Evolutionary conservation across 2,888 invertebrate genomes (phyloP).

Genomic region (Xestia xanthographa): DNA sequence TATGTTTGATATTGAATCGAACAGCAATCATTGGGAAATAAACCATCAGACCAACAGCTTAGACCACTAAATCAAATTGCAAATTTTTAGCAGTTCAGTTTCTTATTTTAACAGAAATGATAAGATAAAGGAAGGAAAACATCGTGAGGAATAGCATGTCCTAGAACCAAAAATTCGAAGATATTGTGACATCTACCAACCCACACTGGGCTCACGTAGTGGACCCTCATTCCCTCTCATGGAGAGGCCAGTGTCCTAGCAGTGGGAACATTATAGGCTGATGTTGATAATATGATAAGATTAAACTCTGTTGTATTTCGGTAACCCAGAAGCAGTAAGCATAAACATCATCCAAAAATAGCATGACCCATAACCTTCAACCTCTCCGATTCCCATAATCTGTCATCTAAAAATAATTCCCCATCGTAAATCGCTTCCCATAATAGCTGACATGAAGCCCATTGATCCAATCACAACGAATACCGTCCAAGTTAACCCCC

Average conservation of each 20-base stretch:
- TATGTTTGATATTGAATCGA: too few species aligned
- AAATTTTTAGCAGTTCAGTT: too few species aligned
- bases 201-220: too few species aligned
- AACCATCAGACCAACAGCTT: background rate
- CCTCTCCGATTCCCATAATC: slow-evolving; percentile 12
- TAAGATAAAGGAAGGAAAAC: background rate
- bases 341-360: background rate
- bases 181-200: too few species aligned
- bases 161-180: too few species aligned
- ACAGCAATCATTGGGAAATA: background rate
- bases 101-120: background rate
- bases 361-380: background rate
- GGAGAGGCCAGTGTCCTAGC: too few species aligned
- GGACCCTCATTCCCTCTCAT: too few species aligned
- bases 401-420: slow-evolving; percentile 38
- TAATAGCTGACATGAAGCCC: slow-evolving; percentile 43
- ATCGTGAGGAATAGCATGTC: too few species aligned
- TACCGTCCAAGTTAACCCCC: slow-evolving; percentile 45
- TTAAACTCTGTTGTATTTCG: background rate
- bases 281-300: too few species aligned
- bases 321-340: background rate
- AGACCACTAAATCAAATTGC: too few species aligned
- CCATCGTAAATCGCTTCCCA: slow-evolving; percentile 12
- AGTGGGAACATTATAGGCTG: too few species aligned
- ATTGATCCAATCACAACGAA: slow-evolving; percentile 65